A percentile compares a stretch with the other conserved stretches of the same genome.
These are phyloP conservation scores for Myanophis thanlyinensis DNA, from an alignment of 2,113 vertebrate species.

Conservation along the genomic window DNA sequence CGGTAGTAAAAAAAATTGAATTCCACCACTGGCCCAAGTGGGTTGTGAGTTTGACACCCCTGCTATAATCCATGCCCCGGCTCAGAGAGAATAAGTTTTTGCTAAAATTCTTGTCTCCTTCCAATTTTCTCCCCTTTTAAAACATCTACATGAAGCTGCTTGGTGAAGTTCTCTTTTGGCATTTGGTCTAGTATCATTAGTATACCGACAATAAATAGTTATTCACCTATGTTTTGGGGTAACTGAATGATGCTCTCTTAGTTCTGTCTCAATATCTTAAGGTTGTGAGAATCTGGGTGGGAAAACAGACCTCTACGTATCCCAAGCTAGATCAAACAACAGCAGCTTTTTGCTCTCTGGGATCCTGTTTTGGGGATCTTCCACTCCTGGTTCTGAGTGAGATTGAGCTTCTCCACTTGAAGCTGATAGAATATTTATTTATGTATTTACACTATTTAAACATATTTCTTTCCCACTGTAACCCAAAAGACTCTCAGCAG, in stretches of 20 bases:
- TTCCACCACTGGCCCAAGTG: no score
- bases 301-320: neutral
- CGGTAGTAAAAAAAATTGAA: no score
- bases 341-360: neutral
- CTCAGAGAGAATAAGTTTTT: no score
- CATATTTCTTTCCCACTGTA: neutral
- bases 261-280: neutral
- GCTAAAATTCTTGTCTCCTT: no score
- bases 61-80: no score
- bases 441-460: neutral
- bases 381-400: neutral
- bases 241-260: neutral
- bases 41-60: no score
- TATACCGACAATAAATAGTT: neutral
- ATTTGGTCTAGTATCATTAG: neutral
- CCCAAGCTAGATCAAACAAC: neutral
- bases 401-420: neutral
- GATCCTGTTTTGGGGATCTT: neutral
- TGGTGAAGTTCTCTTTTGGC: neutral
- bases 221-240: neutral
- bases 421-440: neutral
- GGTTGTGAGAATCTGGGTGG: neutral
- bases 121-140: neutral
- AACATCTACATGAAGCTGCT: neutral
- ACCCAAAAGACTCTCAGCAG: neutral